Percentiles rank a stretch among this genome's conserved stretches.
Conservation (phyloP, 2,888 invertebrate species). For the Odontocolon sp. region DNA sequence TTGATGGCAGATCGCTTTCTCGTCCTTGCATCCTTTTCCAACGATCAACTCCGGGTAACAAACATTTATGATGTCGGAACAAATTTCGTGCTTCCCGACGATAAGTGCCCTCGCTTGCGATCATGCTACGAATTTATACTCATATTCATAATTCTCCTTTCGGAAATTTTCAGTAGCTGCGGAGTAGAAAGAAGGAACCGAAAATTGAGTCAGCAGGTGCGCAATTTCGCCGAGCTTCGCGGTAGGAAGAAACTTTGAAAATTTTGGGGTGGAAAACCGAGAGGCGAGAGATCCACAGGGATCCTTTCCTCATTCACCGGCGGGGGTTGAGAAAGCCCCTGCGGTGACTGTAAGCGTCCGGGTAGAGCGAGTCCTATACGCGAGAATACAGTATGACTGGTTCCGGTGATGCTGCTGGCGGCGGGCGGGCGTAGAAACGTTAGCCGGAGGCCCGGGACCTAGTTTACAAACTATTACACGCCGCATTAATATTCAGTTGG, state of each 20-base stretch:
- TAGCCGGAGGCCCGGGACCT: slow-evolving; percentile 69
- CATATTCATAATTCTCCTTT: too few species aligned
- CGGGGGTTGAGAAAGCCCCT: slow-evolving; percentile 45
- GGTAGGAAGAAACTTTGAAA: slow-evolving; percentile 43
- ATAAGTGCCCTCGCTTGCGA: too few species aligned
- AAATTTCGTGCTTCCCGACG: too few species aligned
- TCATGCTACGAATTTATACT: too few species aligned
- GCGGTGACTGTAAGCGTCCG: slow-evolving; percentile 43
- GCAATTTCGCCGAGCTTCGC: slow-evolving; percentile 13
- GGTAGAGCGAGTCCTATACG: slow-evolving; percentile 20
- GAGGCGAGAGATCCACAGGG: slow-evolving; percentile 26
- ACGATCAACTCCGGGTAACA: background rate
- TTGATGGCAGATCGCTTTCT: too few species aligned
- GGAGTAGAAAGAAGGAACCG: background rate
- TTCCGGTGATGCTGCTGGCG: slow-evolving; percentile 12
- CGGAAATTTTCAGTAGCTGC: too few species aligned
- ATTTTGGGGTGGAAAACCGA: slow-evolving; percentile 38
- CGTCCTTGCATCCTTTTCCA: too few species aligned
- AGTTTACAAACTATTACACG: slow-evolving; percentile 78
- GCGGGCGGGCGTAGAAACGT: slow-evolving; percentile 16
- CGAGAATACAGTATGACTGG: slow-evolving; percentile 34
- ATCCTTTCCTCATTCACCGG: slow-evolving; percentile 16
- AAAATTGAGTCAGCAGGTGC: slow-evolving; percentile 3
- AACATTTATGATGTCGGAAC: too few species aligned
- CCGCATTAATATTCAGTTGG: slow-evolving; percentile 79